Evolutionary conservation across 2,797 vertebrate genomes (phyloP).

Genomic region (Sebastes iracundus): DNA sequence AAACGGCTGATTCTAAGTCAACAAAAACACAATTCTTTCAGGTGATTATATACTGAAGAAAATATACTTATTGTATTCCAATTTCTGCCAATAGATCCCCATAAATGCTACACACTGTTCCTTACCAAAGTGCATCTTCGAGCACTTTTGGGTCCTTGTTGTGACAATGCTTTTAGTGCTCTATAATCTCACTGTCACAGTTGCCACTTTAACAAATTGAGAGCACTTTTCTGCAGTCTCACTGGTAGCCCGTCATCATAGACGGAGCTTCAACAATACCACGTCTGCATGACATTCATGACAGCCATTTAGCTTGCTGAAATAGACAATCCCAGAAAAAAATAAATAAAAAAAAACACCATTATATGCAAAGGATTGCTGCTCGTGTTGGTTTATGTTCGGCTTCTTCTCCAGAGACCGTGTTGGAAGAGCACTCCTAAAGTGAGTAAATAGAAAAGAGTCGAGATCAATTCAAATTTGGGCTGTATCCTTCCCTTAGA

Average conservation of each 20-base stretch:
- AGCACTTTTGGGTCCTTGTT: constrained; percentile 23
- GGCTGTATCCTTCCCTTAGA: constrained; percentile 4
- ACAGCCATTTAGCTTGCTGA: constrained; percentile 10
- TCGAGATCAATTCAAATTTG: constrained; percentile 32
- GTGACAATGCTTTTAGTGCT: constrained; percentile 55
- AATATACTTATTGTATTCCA: no score
- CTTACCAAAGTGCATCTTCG: constrained; percentile 29
- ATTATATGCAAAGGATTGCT: constrained; percentile 8
- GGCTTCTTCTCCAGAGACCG: background rate
- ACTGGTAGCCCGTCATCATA: constrained; percentile 13
- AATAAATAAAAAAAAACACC: background rate
- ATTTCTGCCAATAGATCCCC: no score
- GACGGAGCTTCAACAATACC: constrained; percentile 1
- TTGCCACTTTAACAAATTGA: constrained; percentile 53
- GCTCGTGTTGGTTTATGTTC: constrained; percentile 17
- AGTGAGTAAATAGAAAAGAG: constrained; percentile 35
- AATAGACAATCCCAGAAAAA: constrained; percentile 10
- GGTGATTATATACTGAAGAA: no score
- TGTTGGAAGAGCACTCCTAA: constrained; percentile 4
- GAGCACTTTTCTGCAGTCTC: constrained; percentile 30
- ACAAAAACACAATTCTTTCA: no score
- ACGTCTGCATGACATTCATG: constrained; percentile 2
- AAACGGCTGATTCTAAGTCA: no score
- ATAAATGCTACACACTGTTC: background rate
- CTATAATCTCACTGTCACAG: constrained; percentile 57